Evolutionary conservation across 2,797 vertebrate genomes (phyloP).

Genomic region (Esox lucius): DNA sequence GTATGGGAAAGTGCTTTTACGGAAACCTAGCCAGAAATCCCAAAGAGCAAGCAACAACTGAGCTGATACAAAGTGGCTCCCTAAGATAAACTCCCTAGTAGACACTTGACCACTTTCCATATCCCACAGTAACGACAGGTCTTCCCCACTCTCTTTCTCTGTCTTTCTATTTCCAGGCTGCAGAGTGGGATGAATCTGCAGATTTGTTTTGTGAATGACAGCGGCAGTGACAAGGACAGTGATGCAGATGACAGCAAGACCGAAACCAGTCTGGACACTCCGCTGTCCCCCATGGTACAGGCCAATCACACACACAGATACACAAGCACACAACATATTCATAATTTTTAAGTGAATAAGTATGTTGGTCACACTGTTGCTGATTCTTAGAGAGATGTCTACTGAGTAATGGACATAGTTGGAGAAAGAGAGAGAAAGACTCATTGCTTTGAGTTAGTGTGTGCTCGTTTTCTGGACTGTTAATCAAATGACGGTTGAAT

Average conservation of each 20-base stretch:
- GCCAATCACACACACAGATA: not conserved
- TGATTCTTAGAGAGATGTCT: not conserved
- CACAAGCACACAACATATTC: not conserved
- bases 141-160: not conserved
- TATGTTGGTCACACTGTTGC: too few species aligned
- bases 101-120: not conserved
- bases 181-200: slow-evolving; percentile 99
- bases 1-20: too few species aligned
- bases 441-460: not conserved
- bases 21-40: too few species aligned
- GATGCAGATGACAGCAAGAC: slow-evolving; percentile 98
- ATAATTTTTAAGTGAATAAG: not conserved
- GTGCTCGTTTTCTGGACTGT: slow-evolving; percentile 46
- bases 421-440: not conserved
- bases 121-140: slow-evolving; percentile 1
- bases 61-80: too few species aligned
- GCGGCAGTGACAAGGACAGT: slow-evolving; percentile 96
- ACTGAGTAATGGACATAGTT: not conserved
- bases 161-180: slow-evolving; percentile 71
- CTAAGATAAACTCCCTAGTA: not conserved
- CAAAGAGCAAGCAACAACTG: too few species aligned
- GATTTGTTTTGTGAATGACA: slow-evolving; percentile 98
- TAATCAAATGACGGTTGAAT: slow-evolving; percentile 57
- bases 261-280: slow-evolving; percentile 96
- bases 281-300: slow-evolving; percentile 82